Base-by-base conservation (phyloP, 1,140 invertebrate species). In the Uloborus diversus region DNA sequence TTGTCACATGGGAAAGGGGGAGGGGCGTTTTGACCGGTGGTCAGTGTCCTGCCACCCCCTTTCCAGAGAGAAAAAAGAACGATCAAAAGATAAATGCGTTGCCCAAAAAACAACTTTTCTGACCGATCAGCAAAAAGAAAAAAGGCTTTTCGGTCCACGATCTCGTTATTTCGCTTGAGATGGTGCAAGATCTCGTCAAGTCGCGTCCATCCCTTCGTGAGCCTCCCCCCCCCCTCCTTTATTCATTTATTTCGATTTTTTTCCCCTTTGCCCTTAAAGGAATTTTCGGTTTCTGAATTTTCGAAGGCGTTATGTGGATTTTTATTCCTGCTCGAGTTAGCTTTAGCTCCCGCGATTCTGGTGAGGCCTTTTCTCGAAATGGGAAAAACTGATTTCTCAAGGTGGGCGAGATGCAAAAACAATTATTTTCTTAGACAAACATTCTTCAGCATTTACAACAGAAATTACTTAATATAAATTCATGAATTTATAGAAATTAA, bases 41-140 rank as follows among this genome's bases (percentile, higher is more conserved):
- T 78, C 73, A 78, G 62, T 75, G 27, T 30, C 27, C 51, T 30
- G 14, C 30, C 25, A 9, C 30, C 30, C 17, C 53, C 30, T 25
- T 33, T 11, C 42, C 27, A 49, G 30, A 56, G 28, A 56, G 27
- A 71, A n/a, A 33, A 56, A 78, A 78, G 66, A 78, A 65, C 73
- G 73, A 78, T 78, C 73, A 78, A 78, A 78, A 78, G 73, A 78
- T 78, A 78, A 78, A 78, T 78, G 73, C 62, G 62, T 78, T 66
- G 30, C 59, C 71, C 61, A 62, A 78, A 78, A 78, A 78, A 78
- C 73, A 78, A 78, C 73, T 78, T 78, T 78, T 78, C 73, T 78
- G 73, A 78, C 61, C 73, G 73, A 78, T 78, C 73, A 78, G 73
- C 73, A 78, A 35, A 78, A 78, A 66, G 47, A n/a, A n/a, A n/a